Percentiles rank a stretch among this genome's conserved stretches.
phyloP scores from a whole-genome alignment of 2,888 invertebrate species.

The Nesidiocoris tenuis region DNA sequence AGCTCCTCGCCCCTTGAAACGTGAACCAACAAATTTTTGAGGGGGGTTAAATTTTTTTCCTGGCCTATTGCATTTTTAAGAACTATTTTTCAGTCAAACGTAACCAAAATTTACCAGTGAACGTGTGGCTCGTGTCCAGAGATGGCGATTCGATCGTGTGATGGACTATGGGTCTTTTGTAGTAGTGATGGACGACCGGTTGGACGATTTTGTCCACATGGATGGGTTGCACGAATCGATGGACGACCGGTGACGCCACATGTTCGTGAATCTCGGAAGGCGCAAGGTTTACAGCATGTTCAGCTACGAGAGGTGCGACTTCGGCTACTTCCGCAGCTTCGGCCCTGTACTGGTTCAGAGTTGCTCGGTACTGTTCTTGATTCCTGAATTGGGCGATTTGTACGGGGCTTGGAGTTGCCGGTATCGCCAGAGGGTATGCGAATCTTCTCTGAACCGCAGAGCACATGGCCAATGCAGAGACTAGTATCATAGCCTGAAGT shows the following conservation, averaged over 20 bases:
- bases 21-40: too few species aligned
- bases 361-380: not conserved
- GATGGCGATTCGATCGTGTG: constrained; percentile 6
- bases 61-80: too few species aligned
- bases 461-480: not conserved
- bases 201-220: constrained; percentile 14
- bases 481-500: not conserved
- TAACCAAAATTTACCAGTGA: not conserved
- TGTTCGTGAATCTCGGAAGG: constrained; percentile 2
- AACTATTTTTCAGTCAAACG: too few species aligned
- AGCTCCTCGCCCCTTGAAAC: too few species aligned
- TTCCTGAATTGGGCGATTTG: not conserved
- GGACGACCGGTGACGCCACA: constrained; percentile 6
- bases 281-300: too few species aligned
- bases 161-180: constrained; percentile 4
- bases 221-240: constrained; percentile 3
- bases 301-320: not conserved
- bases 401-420: not conserved
- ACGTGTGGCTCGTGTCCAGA: not conserved
- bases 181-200: not conserved
- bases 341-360: not conserved
- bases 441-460: not conserved
- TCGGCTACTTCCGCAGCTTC: not conserved
- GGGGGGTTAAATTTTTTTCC: too few species aligned
- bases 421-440: not conserved